Base-by-base conservation (phyloP, 2,888 invertebrate genomes). In the Himalopsyche anomala region DNA sequence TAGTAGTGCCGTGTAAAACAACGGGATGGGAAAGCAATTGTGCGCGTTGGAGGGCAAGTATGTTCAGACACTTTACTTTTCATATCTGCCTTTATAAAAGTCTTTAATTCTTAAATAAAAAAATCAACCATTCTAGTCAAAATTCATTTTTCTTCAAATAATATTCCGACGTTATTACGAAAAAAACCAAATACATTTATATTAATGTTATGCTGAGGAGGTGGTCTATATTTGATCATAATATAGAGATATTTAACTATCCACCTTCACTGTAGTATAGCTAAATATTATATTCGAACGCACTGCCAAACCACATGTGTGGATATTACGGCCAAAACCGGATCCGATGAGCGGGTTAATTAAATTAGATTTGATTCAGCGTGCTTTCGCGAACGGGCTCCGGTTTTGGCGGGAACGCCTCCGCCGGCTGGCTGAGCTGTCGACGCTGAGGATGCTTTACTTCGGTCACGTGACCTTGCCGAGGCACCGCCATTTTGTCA, bases 401-500 rank as follows among this genome's bases (percentile, higher is more conserved):
- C 62, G 62, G 62, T 62, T 62, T 62, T 62, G 19, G 62, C 62
- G 62, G 62, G 62, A 62, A 62, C 62, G 62, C 62, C 62, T 62
- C 62, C 62, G 62, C 62, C 62, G 62, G 62, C 62, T 62, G 62
- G 62, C 19, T 62, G 62, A 28, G 62, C 62, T 62, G 62, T 62
- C 62, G 62, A 19, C 62, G 62, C 62, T 62, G 62, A 62, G 62
- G 62, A 62, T 62, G 62, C 62, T 62, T 62, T 62, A 62, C 62
- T 62, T 8, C 62, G 62, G 62, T 62, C 62, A 28, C 62, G 62
- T 19, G 62, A 62, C 62, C 62, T 62, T 62, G 62, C 62, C 62
- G 85, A 86, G 80, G 38, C 42, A 83, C 83, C 82, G 85, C 82
- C 83, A 82, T 86, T 86, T 86, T 86, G 83, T 86, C 85, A 86